A percentile compares a stretch with the other conserved stretches of the same genome.
phyloP scores from a whole-genome alignment of 35 echinoderm and acorn worm genomes.

The Apostichopus californicus region DNA sequence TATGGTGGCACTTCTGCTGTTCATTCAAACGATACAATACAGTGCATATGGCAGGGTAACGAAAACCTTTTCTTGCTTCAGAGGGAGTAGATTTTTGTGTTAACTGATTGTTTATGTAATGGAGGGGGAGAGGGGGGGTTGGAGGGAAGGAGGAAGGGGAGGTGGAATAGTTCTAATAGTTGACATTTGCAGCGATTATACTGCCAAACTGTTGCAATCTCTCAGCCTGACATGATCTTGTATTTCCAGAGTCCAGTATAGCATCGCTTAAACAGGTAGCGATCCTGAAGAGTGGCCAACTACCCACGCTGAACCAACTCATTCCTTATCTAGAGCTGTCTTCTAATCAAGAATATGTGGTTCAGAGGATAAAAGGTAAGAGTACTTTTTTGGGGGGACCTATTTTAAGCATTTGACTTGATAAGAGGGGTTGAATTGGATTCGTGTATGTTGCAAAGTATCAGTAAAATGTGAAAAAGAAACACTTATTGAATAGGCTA shows the following conservation, averaged over 20 bases:
- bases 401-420: no score
- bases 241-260: conserved; percentile 74
- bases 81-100: no score
- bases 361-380: conserved; percentile 90
- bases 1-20: no score
- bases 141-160: no score
- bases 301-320: conserved; percentile 76
- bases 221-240: background rate
- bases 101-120: no score
- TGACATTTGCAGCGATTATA: background rate
- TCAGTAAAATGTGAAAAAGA: background rate
- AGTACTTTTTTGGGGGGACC: background rate
- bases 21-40: no score
- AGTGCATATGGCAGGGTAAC: no score
- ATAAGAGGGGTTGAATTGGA: no score
- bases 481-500: no score
- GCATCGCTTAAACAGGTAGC: conserved; percentile 81
- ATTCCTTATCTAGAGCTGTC: conserved; percentile 90
- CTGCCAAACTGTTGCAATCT: background rate
- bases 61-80: no score
- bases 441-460: no score
- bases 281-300: conserved; percentile 72
- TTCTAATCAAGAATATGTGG: conserved; percentile 94
- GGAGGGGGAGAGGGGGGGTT: no score
- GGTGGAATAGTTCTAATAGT: background rate